Base-by-base conservation (phyloP, 2,797 vertebrate species). In the Erethizon dorsatum region DNA sequence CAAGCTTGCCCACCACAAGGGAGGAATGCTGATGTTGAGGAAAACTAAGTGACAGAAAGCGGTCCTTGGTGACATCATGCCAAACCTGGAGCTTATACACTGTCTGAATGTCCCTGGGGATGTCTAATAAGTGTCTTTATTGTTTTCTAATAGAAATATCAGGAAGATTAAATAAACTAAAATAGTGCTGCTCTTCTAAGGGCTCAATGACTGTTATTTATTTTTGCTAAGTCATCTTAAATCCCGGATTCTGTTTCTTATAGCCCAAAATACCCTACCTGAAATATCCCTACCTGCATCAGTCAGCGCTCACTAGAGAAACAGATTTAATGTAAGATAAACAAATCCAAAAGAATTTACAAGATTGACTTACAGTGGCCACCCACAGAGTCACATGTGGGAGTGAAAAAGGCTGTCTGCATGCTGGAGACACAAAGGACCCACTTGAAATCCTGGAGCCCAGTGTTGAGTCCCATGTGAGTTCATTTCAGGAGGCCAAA, bases 81-180 rank as follows among this genome's bases (percentile, higher is more conserved):
- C 9, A 79, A 61, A 12, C 59, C 65, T 57, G 33, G 47, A 75
- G 20, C 41, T 67, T 75, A 50, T 6, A 4, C 13, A 33, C 24
- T 41, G 18, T 28, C 9, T 92, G 78, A 95, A 95, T 26, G n/a
- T 75, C 57, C 75, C 20, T 59, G 41, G 22, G 54, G n/a, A 26
- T 92, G 33, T 20, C 41, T 82, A 41, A 57, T 41, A 67, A 1
- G 28, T 52, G 33, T 67, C 20, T 24, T 56, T 88, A 45, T 26
- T 54, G 31, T 79, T 65, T 88, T 83, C 56, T 57, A 17, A 31
- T 63, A 87, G 31, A 93, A 47, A n/a, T 13, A 1, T 18, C 41
- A 65, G 80, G 22, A 77, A 50, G 17, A 95, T 77, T 57, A 83
- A 83, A 59, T 73, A 24, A 83, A 18, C 22, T 65, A 63, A 86